Conservation (phyloP, 2,113 vertebrate species). For the Ophthalmolycus amberensis region DNA sequence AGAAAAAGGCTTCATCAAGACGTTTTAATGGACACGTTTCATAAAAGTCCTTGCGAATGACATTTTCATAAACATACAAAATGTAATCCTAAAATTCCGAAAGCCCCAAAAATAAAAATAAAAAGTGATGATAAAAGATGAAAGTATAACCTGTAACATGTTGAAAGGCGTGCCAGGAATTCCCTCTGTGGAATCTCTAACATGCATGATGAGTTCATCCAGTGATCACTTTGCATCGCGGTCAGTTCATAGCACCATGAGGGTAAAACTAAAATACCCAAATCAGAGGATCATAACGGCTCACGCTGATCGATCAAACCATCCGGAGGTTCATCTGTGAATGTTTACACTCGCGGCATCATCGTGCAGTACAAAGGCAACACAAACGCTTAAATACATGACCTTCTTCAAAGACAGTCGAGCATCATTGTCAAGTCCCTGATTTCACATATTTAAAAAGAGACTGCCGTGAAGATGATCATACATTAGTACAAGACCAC, state of each 20-base stretch:
- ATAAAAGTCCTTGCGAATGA: conserved; percentile 62
- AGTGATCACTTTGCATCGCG: conserved; percentile 16
- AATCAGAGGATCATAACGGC: conserved; percentile 8
- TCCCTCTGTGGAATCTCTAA: background rate
- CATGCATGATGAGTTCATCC: background rate
- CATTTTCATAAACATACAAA: conserved; percentile 65
- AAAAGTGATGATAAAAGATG: conserved; percentile 7
- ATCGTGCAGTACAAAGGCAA: conserved; percentile 56
- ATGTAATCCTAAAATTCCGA: conserved; percentile 30
- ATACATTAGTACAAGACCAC: conserved; percentile 58
- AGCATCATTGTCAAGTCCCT: conserved; percentile 76
- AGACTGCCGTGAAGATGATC: conserved; percentile 64
- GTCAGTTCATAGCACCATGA: conserved; percentile 64
- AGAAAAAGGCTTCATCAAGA: conserved; percentile 70
- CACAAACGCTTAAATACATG: conserved; percentile 50
- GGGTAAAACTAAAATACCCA: conserved; percentile 22
- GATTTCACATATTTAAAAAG: conserved; percentile 77
- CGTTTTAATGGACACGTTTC: conserved; percentile 72
- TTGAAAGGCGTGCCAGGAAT: conserved; percentile 30
- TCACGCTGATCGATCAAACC: conserved; percentile 24
- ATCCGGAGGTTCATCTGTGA: conserved; percentile 21
- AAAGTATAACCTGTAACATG: conserved; percentile 53
- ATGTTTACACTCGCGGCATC: conserved; percentile 58
- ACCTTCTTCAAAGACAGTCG: conserved; percentile 55
- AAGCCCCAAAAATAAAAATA: background rate